These are phyloP conservation scores for Cantharis lateralis DNA, from an alignment of 2,888 invertebrate genomes.

Conservation along the genomic window DNA sequence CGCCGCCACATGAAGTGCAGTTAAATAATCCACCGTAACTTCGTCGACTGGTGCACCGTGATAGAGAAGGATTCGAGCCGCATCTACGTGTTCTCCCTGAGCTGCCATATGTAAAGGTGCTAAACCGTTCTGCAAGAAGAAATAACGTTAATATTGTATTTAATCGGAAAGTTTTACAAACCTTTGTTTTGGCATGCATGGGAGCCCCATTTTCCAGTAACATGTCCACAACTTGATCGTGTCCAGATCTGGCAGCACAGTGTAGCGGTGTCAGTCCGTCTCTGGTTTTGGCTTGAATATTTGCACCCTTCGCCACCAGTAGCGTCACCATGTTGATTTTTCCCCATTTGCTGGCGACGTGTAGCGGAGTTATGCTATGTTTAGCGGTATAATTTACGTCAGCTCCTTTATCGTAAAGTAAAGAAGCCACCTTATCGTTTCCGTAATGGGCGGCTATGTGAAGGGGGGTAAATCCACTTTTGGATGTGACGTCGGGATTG, in stretches of 20 bases:
- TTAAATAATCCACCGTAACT: constrained; percentile 97
- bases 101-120: constrained; percentile 99
- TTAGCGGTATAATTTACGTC: constrained; percentile 96
- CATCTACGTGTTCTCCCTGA: constrained; percentile 97
- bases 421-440: constrained; percentile 89
- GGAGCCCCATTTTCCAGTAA: constrained; percentile 89
- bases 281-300: constrained; percentile 90
- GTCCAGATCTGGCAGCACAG: constrained; percentile 95
- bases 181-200: constrained; percentile 94
- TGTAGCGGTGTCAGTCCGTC: constrained; percentile 96
- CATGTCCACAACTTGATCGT: constrained; percentile 90
- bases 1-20: constrained; percentile 94
- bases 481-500: constrained; percentile 95
- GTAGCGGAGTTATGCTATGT: constrained; percentile 97
- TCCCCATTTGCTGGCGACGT: constrained; percentile 99
- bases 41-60: constrained; percentile 98
- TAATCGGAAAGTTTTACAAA: constrained; percentile 46
- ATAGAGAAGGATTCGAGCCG: constrained; percentile 87
- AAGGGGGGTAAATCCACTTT: constrained; percentile 96
- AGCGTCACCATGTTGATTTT: constrained; percentile 91
- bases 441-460: constrained; percentile 99
- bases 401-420: constrained; percentile 88
- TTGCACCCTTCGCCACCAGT: constrained; percentile 85
- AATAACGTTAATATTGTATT: neutral
- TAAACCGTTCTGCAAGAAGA: constrained; percentile 73